A percentile compares a stretch with the other conserved stretches of the same genome.
phyloP scores from a whole-genome alignment of 2,888 invertebrate species.

The Allacma fusca region DNA sequence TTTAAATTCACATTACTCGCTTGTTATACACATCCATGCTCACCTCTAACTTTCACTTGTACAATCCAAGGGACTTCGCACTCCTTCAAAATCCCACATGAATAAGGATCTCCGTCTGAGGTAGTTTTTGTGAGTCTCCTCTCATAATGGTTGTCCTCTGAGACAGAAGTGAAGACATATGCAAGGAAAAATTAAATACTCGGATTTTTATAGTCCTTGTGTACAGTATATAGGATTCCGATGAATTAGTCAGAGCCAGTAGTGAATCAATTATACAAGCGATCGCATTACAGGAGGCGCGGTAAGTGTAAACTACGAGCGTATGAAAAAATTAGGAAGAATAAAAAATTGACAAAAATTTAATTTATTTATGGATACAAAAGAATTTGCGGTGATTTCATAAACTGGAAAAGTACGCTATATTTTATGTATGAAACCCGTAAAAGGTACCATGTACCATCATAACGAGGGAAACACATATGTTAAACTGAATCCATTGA shows the following conservation, averaged over 20 bases:
- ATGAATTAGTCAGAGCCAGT: neutral
- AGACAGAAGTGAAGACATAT: neutral
- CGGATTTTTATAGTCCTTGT: neutral
- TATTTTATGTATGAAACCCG: constrained; percentile 3
- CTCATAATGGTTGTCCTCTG: too few species aligned
- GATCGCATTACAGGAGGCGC: neutral
- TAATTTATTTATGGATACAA: constrained; percentile 16
- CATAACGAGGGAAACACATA: constrained; percentile 5
- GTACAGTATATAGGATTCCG: neutral
- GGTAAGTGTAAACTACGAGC: neutral
- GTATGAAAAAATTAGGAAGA: constrained; percentile 8
- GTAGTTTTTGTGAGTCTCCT: too few species aligned
- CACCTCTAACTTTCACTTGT: too few species aligned
- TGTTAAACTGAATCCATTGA: constrained; percentile 23
- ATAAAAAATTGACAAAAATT: neutral
- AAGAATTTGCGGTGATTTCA: constrained; percentile 16
- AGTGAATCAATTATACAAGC: neutral
- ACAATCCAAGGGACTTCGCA: too few species aligned
- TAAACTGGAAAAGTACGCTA: constrained; percentile 5
- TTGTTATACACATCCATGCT: too few species aligned
- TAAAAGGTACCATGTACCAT: constrained; percentile 8
- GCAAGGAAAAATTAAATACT: neutral
- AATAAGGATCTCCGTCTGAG: too few species aligned
- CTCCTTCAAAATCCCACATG: too few species aligned
- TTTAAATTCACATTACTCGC: too few species aligned